phyloP scores from a whole-genome alignment of 2,113 vertebrate species.

The Engraulis encrasicolus region DNA sequence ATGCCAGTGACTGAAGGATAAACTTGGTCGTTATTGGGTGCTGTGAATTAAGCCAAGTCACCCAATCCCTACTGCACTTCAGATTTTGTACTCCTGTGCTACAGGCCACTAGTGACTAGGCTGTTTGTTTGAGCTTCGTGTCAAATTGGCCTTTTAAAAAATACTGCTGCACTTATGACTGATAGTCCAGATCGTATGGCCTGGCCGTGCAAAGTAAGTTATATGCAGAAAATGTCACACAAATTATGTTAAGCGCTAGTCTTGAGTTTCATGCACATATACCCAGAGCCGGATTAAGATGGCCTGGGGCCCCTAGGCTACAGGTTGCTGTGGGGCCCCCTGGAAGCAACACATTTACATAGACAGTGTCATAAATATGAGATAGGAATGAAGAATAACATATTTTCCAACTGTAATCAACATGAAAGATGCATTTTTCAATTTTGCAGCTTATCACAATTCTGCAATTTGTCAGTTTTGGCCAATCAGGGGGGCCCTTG shows the following conservation, averaged over 20 bases:
- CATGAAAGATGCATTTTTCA: too few relatives aligned
- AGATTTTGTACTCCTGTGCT: not conserved
- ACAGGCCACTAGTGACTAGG: not conserved
- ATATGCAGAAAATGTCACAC: not conserved
- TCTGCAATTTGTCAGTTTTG: too few relatives aligned
- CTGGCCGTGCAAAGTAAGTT: not conserved
- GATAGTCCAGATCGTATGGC: not conserved
- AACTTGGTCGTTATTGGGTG: not conserved
- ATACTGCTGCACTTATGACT: not conserved
- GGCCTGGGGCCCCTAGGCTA: too few relatives aligned
- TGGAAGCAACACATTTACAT: too few relatives aligned
- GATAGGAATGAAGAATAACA: too few relatives aligned
- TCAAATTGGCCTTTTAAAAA: not conserved
- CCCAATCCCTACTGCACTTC: not conserved
- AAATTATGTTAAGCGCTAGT: not conserved
- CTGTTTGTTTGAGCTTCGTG: not conserved
- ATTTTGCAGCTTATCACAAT: too few relatives aligned
- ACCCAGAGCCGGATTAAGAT: too few relatives aligned
- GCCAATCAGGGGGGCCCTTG: too few relatives aligned
- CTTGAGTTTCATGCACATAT: not conserved
- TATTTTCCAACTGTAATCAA: too few relatives aligned
- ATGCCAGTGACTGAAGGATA: not conserved
- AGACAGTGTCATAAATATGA: too few relatives aligned
- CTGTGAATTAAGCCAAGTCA: too few relatives aligned
- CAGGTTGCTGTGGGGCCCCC: too few relatives aligned